Conservation (phyloP, 2,888 invertebrate genomes). For the Drosophila glabriapex region DNA sequence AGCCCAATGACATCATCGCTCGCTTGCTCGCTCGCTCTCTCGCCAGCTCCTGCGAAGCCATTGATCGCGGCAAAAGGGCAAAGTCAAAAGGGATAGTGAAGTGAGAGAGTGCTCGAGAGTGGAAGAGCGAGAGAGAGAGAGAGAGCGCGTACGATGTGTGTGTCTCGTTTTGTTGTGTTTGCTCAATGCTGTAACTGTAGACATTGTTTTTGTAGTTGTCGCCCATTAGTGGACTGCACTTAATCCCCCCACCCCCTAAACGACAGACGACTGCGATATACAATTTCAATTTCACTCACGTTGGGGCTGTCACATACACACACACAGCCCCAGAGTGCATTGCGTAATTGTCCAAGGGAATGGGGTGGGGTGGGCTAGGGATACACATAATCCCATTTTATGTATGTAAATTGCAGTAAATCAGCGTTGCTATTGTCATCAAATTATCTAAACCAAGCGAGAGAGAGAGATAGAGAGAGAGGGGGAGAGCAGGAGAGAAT, state of each 20-base stretch:
- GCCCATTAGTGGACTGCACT: slow-evolving; percentile 55
- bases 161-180: slow-evolving; percentile 17
- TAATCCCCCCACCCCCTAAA: slow-evolving; percentile 37
- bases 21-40: slow-evolving; percentile 16
- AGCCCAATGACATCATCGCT: slow-evolving; percentile 52
- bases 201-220: slow-evolving; percentile 43
- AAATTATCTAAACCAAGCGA: slow-evolving; percentile 37
- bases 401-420: slow-evolving; percentile 61
- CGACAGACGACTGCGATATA: slow-evolving; percentile 46
- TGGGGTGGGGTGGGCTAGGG: slow-evolving; percentile 1
- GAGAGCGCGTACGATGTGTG: background rate
- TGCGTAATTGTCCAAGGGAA: slow-evolving; percentile 63
- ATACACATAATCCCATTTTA: slow-evolving; percentile 29
- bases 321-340: slow-evolving; percentile 40
- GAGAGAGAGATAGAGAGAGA: background rate
- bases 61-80: slow-evolving; percentile 30
- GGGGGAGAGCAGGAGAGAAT: background rate
- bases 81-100: slow-evolving; percentile 15
- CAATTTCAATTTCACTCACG: slow-evolving; percentile 73
- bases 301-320: slow-evolving; percentile 19
- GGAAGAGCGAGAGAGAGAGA: background rate
- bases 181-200: slow-evolving; percentile 53
- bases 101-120: background rate
- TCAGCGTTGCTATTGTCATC: slow-evolving; percentile 67
- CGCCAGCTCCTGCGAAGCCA: slow-evolving; percentile 35